Conservation (phyloP, 2,888 invertebrate genomes). For the Ophion obscuratus region DNA sequence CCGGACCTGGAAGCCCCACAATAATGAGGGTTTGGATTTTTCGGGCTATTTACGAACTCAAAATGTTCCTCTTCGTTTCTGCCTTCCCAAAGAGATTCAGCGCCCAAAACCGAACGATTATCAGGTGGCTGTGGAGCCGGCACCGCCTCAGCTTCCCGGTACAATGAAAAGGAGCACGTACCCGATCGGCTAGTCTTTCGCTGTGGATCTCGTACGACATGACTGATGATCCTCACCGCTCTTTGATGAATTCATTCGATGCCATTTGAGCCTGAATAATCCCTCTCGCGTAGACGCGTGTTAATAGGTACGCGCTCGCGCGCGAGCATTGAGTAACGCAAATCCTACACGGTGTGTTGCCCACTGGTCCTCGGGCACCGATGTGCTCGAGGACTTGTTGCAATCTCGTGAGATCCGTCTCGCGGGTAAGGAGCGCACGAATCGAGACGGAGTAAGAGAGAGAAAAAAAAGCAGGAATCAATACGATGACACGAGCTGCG, state of each 20-base stretch:
- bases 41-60: background rate
- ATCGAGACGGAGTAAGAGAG: constrained; percentile 1
- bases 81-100: background rate
- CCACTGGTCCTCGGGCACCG: background rate
- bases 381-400: background rate
- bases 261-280: constrained; percentile 51
- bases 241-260: constrained; percentile 56
- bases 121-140: background rate
- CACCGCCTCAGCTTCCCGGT: constrained; percentile 35
- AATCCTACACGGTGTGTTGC: background rate
- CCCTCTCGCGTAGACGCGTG: constrained; percentile 9
- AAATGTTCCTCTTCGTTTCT: too few species aligned
- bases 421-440: background rate
- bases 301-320: constrained; percentile 8
- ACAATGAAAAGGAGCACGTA: constrained; percentile 12
- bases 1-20: background rate
- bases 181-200: constrained; percentile 4
- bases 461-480: constrained; percentile 30
- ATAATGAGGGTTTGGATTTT: background rate
- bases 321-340: background rate
- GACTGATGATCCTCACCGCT: constrained; percentile 46
- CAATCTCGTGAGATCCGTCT: constrained; percentile 19
- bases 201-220: constrained; percentile 18
- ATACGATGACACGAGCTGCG: constrained; percentile 58
- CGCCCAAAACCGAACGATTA: background rate